phyloP scores from a whole-genome alignment of 2,113 vertebrate species.

The Anthoscopus minutus region DNA sequence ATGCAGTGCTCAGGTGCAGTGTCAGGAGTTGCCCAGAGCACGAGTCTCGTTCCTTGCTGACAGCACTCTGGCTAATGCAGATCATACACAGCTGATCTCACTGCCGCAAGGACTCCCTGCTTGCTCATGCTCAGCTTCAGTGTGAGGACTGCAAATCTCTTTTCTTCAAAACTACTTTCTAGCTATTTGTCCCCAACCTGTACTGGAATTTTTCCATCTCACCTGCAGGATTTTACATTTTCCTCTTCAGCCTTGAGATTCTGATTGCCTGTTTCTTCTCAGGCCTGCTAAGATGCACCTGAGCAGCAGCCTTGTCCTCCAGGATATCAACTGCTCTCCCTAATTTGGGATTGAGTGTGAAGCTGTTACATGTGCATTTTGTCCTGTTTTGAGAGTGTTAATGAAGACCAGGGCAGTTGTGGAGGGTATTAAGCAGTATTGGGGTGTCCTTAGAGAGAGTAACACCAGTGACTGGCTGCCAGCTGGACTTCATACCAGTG shows the following conservation, averaged over 20 bases:
- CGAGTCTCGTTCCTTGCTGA: neutral
- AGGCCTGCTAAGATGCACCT: neutral
- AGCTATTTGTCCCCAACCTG: neutral
- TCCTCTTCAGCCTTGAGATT: neutral
- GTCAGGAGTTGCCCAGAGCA: neutral
- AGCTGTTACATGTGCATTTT: neutral
- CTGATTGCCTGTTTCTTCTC: neutral
- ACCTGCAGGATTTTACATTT: rapidly evolving
- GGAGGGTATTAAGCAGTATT: neutral
- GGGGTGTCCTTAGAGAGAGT: neutral
- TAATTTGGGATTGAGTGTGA: neutral
- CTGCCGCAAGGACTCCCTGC: neutral
- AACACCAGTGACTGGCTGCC: no score
- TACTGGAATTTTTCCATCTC: neutral
- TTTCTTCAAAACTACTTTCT: neutral
- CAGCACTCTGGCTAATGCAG: neutral
- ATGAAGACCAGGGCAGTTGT: neutral
- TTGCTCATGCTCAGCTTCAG: neutral
- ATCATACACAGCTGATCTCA: neutral
- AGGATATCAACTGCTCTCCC: neutral
- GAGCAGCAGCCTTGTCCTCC: neutral
- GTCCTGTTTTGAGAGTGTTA: neutral
- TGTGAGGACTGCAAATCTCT: neutral
- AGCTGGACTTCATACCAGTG: neutral
- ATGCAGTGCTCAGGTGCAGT: neutral